Percentiles rank a stretch among this genome's conserved stretches.
Evolutionary conservation across 2,888 invertebrate genomes (phyloP).

Genomic region (Ennomos erosarius): DNA sequence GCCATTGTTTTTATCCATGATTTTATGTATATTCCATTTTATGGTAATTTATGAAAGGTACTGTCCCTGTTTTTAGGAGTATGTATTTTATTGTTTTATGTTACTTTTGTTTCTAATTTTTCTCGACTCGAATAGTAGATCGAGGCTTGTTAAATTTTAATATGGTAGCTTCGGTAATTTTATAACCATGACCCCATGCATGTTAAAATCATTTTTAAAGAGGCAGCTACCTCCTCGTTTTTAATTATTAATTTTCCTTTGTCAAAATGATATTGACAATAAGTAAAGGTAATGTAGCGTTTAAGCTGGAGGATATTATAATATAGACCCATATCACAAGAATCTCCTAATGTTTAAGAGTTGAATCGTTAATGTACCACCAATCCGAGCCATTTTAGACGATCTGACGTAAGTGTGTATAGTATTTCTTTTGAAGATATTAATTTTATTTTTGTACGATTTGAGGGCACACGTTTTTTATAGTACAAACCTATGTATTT

Average conservation of each 20-base stretch:
- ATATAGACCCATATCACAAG: conserved; percentile 53
- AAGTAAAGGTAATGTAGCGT: conserved; percentile 49
- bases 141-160: too few species aligned
- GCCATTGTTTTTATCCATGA: conserved; percentile 44
- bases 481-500: conserved; percentile 38
- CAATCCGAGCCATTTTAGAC: conserved; percentile 80
- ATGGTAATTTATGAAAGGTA: conserved; percentile 8
- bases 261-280: conserved; percentile 65
- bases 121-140: conserved; percentile 21
- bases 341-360: conserved; percentile 52
- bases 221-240: not conserved
- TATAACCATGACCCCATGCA: too few species aligned
- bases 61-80: conserved; percentile 20
- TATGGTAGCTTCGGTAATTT: too few species aligned
- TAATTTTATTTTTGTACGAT: conserved; percentile 33
- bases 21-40: not conserved
- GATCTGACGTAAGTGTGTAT: conserved; percentile 44
- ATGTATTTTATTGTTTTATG: not conserved
- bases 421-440: conserved; percentile 34
- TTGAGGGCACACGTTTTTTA: conserved; percentile 20
- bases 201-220: too few species aligned
- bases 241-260: conserved; percentile 36
- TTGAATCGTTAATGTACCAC: conserved; percentile 48
- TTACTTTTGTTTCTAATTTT: conserved; percentile 16
- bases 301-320: conserved; percentile 39